These are phyloP conservation scores for Lathronympha strigana DNA, from an alignment of 2,888 invertebrate genomes.

Conservation along the genomic window DNA sequence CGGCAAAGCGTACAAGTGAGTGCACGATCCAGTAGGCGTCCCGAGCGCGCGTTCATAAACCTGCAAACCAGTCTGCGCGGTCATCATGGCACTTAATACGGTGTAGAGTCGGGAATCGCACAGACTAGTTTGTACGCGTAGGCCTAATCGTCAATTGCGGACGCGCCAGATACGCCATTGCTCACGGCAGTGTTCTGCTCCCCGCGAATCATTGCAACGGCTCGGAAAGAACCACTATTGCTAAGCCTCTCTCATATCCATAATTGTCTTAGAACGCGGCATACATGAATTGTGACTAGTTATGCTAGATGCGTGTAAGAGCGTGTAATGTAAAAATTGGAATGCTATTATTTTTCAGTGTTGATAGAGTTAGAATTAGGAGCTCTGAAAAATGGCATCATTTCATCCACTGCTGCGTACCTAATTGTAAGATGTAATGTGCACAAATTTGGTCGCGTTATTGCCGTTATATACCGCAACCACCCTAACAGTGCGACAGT, in stretches of 20 bases:
- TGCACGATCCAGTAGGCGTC: conserved; percentile 70
- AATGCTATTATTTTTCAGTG: conserved; percentile 21
- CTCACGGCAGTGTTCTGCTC: conserved; percentile 77
- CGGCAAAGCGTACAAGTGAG: conserved; percentile 52
- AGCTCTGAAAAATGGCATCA: conserved; percentile 19
- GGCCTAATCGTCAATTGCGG: conserved; percentile 82
- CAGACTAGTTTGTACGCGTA: conserved; percentile 64
- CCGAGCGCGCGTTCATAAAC: conserved; percentile 64
- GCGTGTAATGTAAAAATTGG: conserved; percentile 13
- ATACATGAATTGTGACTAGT: conserved; percentile 28
- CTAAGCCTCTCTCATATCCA: conserved; percentile 29
- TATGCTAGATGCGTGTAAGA: conserved; percentile 28
- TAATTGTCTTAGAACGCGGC: conserved; percentile 17
- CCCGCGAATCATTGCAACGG: conserved; percentile 65
- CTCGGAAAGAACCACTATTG: conserved; percentile 38
- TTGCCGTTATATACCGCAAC: conserved; percentile 7
- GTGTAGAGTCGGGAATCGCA: conserved; percentile 44
- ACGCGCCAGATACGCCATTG: conserved; percentile 79
- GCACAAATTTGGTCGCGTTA: conserved; percentile 18
- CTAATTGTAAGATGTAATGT: too few relatives aligned
- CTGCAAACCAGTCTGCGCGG: conserved; percentile 54
- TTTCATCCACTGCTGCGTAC: conserved; percentile 6
- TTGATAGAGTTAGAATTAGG: conserved; percentile 15
- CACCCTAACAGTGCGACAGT: conserved; percentile 37
- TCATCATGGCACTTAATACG: conserved; percentile 44